phyloP scores from a whole-genome alignment of 1,140 invertebrate genomes.

The Olivierus martensii region DNA sequence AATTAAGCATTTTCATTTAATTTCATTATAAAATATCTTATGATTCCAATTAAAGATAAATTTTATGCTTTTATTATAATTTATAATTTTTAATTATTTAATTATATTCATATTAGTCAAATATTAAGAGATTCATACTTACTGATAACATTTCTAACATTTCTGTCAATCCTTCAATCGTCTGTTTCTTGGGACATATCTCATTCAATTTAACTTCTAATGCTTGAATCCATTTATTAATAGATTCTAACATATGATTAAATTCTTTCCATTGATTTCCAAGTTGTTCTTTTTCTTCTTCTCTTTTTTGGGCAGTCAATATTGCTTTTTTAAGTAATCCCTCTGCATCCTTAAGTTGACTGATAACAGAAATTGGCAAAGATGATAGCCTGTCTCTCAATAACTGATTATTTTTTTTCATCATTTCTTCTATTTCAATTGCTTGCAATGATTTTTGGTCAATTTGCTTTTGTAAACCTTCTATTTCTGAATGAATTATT shows the following conservation, averaged over 20 bases:
- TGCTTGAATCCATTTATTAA: too few relatives aligned
- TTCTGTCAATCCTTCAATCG: too few relatives aligned
- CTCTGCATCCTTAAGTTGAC: slow-evolving; percentile 53
- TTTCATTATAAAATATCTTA: too few relatives aligned
- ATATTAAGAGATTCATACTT: too few relatives aligned
- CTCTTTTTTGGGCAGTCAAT: not conserved
- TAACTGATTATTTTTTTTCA: slow-evolving; percentile 34
- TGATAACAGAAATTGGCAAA: slow-evolving; percentile 48
- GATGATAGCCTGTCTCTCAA: slow-evolving; percentile 50
- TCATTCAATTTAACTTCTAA: too few relatives aligned
- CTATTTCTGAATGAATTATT: slow-evolving; percentile 32
- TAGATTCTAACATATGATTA: slow-evolving; percentile 1
- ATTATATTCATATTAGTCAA: too few relatives aligned
- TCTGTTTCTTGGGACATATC: too few relatives aligned
- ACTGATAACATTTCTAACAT: too few relatives aligned
- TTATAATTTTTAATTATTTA: too few relatives aligned
- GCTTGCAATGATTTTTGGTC: slow-evolving; percentile 51
- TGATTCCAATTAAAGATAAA: too few relatives aligned
- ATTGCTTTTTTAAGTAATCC: slow-evolving; percentile 22
- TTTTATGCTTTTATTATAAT: too few relatives aligned
- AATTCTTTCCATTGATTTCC: slow-evolving; percentile 12
- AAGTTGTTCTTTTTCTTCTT: slow-evolving; percentile 6
- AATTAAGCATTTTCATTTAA: too few relatives aligned
- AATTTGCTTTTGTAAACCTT: slow-evolving; percentile 46
- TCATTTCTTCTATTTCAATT: slow-evolving; percentile 49